A percentile compares a stretch with the other conserved stretches of the same genome.
phyloP scores from a whole-genome alignment of 1,140 invertebrate genomes.

The Centruroides sculpturatus region DNA sequence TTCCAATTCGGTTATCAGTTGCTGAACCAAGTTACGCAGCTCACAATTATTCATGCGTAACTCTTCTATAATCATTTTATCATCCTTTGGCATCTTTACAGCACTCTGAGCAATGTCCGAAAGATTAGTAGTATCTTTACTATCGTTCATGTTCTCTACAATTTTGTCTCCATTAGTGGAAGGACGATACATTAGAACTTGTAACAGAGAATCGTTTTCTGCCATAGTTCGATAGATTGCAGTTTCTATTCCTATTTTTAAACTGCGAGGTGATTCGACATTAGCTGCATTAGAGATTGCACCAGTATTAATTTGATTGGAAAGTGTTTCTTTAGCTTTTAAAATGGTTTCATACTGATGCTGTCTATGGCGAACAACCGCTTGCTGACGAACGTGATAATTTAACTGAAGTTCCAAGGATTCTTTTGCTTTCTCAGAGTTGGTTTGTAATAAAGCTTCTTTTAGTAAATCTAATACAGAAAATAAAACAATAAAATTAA shows the following conservation, averaged over 20 bases:
- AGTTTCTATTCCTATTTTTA: background rate
- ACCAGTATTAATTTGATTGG: background rate
- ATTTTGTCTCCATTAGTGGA: background rate
- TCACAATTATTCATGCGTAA: slow-evolving; percentile 3
- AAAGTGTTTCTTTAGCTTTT: background rate
- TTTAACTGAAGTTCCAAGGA: slow-evolving; percentile 1
- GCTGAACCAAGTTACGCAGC: slow-evolving; percentile 1
- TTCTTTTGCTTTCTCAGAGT: slow-evolving; percentile 2
- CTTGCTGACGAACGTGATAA: slow-evolving; percentile 3
- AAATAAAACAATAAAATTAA: background rate
- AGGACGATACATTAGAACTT: background rate
- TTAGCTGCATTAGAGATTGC: background rate
- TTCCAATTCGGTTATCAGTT: slow-evolving; percentile 4
- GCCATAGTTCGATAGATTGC: slow-evolving; percentile 4
- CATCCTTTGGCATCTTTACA: slow-evolving; percentile 7
- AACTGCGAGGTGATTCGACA: background rate
- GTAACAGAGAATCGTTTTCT: slow-evolving; percentile 9
- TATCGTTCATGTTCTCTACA: background rate
- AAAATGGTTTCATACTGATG: background rate
- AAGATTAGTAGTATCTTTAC: background rate
- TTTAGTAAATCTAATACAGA: slow-evolving; percentile 1
- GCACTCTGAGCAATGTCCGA: background rate
- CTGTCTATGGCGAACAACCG: background rate
- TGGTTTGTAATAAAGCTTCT: slow-evolving; percentile 2
- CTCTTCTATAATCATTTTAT: slow-evolving; percentile 11